Percentiles rank a stretch among this genome's conserved stretches.
Evolutionary conservation across 1,140 invertebrate species (phyloP).

Genomic region (Cherax destructor): DNA sequence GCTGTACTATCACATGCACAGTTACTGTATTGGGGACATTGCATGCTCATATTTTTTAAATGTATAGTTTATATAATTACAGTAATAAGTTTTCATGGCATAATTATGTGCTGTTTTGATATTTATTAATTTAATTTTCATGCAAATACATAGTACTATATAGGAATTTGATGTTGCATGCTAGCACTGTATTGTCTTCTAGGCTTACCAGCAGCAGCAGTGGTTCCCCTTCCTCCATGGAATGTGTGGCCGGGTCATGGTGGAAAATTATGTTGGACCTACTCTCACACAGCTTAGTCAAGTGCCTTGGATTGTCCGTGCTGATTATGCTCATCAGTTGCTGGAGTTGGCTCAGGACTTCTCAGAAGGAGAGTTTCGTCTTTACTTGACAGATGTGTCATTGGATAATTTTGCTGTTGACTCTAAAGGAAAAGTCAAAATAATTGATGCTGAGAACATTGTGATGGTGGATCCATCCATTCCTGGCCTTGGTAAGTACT

Average conservation of each 20-base stretch:
- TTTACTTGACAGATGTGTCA: constrained; percentile 76
- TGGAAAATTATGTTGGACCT: constrained; percentile 75
- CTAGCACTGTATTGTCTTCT: constrained; percentile 7
- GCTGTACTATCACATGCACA: no score
- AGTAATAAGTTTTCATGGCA: no score
- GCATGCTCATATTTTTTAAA: no score
- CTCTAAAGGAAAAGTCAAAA: constrained; percentile 74
- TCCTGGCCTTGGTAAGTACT: constrained; percentile 37
- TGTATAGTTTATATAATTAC: no score
- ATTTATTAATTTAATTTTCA: not conserved
- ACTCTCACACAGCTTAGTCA: constrained; percentile 74
- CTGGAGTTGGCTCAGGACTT: constrained; percentile 75
- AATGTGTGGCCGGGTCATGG: constrained; percentile 76
- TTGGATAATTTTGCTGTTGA: constrained; percentile 76
- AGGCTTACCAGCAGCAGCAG: constrained; percentile 63
- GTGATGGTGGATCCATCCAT: constrained; percentile 75
- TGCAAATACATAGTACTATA: not conserved
- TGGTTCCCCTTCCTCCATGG: constrained; percentile 76
- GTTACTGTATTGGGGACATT: no score
- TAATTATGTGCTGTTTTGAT: not conserved
- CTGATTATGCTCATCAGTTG: constrained; percentile 75
- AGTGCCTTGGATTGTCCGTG: constrained; percentile 74
- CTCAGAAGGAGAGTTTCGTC: constrained; percentile 74
- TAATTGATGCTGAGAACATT: constrained; percentile 77
- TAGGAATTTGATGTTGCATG: not conserved